A percentile compares a stretch with the other conserved stretches of the same genome.
Evolutionary conservation across 2,888 invertebrate species (phyloP).

Genomic region (Dione juno): DNA sequence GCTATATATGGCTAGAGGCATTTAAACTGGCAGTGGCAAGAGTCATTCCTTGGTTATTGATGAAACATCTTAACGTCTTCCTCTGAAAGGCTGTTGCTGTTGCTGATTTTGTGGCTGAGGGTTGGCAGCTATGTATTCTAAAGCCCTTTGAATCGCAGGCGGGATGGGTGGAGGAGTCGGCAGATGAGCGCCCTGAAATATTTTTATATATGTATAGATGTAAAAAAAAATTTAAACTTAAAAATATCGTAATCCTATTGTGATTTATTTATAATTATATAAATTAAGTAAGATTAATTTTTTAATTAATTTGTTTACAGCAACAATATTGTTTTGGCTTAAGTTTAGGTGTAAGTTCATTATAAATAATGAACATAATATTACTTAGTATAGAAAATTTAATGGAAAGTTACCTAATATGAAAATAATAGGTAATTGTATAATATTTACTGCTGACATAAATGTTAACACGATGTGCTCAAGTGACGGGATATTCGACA

Average conservation of each 20-base stretch:
- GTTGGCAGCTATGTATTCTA: slow-evolving; percentile 79
- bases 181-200: slow-evolving; percentile 86
- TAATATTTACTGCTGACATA: background rate
- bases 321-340: background rate
- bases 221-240: background rate
- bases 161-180: slow-evolving; percentile 93
- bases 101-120: slow-evolving; percentile 58
- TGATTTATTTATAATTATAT: background rate
- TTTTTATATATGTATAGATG: background rate
- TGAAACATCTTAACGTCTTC: slow-evolving; percentile 21
- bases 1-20: slow-evolving; percentile 16
- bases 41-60: background rate
- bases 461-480: slow-evolving; percentile 3
- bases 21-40: slow-evolving; percentile 24
- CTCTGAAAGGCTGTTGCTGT: slow-evolving; percentile 30
- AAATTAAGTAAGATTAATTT: background rate
- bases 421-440: background rate
- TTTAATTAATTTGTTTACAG: background rate
- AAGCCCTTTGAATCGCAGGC: slow-evolving; percentile 87
- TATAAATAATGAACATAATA: background rate
- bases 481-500: slow-evolving; percentile 24
- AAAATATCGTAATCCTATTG: background rate
- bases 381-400: background rate
- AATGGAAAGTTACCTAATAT: background rate
- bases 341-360: background rate